Evolutionary conservation across 2,797 vertebrate genomes (phyloP), one percentile per base, ranked within the genome.

Genomic region (Erethizon dorsatum): DNA sequence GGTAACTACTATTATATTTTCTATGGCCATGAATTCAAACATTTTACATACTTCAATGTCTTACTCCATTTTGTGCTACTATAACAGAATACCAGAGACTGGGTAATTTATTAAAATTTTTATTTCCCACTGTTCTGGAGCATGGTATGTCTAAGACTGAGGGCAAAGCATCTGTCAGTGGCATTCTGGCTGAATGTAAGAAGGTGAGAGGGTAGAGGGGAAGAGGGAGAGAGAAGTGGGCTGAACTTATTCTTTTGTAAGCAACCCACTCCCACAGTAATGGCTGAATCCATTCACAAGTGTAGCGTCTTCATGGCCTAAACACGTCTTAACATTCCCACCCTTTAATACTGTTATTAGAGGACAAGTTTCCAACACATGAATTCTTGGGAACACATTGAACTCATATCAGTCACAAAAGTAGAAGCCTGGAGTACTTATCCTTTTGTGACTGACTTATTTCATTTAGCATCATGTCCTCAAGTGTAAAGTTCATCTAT

Each of bases 361-460:
- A 4, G 69, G 69, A 24, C 37, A 92, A 33, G 18, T 65, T 86
- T 33, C 22, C 11, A 52, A 52, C n/a, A 31, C 50, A 69, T 28
- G 83, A 47, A 57, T 56, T 78, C 67, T 88, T 45, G 63, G 24
- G 26, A 24, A 71, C 5, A 80, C 47, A 37, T 52, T 71, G 41
- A 71, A 82, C 52, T 54, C 7, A 80, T 24, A 71, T 33, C 22
- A 80, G 17, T 71, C 22, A 80, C 41, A 20, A 85, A 69, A n/a
- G 15, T 91, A 17, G 20, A 56, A 69, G 80, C 31, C 88, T 54
- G 33, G 37, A 56, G 17, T 85, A 69, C 83, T 52, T 93, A 24
- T 85, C 52, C 57, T 86, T 93, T 85, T 85, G 56, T 91, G n/a
- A 95, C 22, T 88, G 28, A 45, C 54, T 82, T 78, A 89, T 91